phyloP scores from a whole-genome alignment of 2,888 invertebrate species.

The Thymelicus acteon region DNA sequence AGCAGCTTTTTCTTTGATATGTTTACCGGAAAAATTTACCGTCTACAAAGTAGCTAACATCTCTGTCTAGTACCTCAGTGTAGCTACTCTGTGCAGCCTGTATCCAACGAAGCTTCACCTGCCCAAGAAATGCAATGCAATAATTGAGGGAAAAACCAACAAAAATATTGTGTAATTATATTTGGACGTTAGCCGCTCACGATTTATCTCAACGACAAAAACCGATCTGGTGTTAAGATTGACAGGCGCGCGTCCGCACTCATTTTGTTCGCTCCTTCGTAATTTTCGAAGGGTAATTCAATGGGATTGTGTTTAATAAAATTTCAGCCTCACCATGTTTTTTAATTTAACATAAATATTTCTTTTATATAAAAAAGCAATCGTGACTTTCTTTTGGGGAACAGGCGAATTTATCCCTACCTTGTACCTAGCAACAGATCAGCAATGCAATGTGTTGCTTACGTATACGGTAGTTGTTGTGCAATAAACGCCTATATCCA shows the following conservation, averaged over 20 bases:
- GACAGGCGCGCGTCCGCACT: conserved; percentile 47
- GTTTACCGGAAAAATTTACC: no score
- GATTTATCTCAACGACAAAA: conserved; percentile 52
- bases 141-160: conserved; percentile 76
- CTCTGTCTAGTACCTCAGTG: no score
- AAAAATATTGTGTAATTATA: conserved; percentile 78
- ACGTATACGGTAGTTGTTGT: no score
- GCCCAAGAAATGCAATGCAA: conserved; percentile 65
- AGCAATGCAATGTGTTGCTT: no score
- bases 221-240: conserved; percentile 47
- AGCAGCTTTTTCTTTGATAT: no score
- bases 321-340: not conserved
- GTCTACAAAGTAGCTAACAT: no score
- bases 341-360: not conserved
- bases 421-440: no score
- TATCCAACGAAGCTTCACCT: conserved; percentile 54
- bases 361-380: not conserved
- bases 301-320: conserved; percentile 1
- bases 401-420: no score
- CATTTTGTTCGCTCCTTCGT: conserved; percentile 11
- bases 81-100: not conserved
- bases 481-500: no score
- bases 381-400: no score
- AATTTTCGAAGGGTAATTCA: conserved; percentile 3
- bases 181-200: conserved; percentile 58